A percentile compares a stretch with the other conserved stretches of the same genome.
These are phyloP conservation scores for Styela clava DNA, from an alignment of 23 tunicate species.

Conservation along the genomic window DNA sequence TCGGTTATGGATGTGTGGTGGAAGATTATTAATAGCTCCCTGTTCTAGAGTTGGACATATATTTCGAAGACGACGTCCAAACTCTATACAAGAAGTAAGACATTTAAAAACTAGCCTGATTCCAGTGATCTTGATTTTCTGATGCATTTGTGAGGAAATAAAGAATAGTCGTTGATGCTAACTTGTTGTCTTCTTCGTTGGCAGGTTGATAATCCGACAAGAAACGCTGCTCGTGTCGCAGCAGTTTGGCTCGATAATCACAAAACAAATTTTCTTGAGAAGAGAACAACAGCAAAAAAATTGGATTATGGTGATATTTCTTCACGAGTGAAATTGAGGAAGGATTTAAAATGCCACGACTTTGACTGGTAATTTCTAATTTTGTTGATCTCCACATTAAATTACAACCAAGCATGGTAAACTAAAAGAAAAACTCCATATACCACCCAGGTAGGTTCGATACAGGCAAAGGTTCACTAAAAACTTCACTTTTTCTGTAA, in stretches of 20 bases:
- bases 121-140: no score
- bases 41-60: conserved; percentile 70
- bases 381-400: no score
- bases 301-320: conserved; percentile 38
- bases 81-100: conserved; percentile 24
- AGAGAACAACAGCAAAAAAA: conserved; percentile 3
- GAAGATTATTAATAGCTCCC: conserved; percentile 45
- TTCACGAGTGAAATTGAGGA: conserved; percentile 33
- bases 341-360: conserved; percentile 41
- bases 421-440: neutral
- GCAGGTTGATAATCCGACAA: conserved; percentile 29
- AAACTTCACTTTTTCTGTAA: no score
- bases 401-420: neutral
- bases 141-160: no score
- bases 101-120: no score
- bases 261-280: conserved; percentile 27
- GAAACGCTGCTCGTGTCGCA: conserved; percentile 51
- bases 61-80: conserved; percentile 53
- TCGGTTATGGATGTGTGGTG: conserved; percentile 90
- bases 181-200: no score
- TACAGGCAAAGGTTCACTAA: no score
- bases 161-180: no score
- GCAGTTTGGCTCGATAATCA: conserved; percentile 75
- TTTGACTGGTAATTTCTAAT: conserved; percentile 54
- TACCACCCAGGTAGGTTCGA: neutral